Evolutionary conservation across 1,140 invertebrate species (phyloP), one percentile per base, ranked within the genome.

Genomic region (Platorchestia sp.): DNA sequence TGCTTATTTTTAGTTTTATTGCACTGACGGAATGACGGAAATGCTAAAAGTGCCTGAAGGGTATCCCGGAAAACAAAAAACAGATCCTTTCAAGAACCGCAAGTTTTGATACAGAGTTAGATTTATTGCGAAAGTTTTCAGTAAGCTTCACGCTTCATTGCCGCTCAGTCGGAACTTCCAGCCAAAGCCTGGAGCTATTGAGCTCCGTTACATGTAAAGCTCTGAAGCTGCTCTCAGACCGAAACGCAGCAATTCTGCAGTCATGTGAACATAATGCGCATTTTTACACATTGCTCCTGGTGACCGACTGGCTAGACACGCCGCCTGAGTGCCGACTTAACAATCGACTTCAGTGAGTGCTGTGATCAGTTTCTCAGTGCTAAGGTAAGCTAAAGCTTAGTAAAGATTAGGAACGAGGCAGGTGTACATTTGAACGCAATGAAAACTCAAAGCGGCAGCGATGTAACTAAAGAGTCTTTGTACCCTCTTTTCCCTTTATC

Each of bases 101-200:
- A 75, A 75, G 59, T 75, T 75, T 75, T 75, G 59, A 75, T 75
- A 27, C 59, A 75, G 59, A 75, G 59, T 75, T 75, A 75, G 59
- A 89, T 89, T 89, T 89, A 89, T 89, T 89, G 87, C 3, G n/a
- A 89, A 89, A 89, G 41, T 89, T 75, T 89, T 89, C 87, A 89
- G 41, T 42, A 41, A 89, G 87, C 87, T 89, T 89, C 41, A 89
- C 87, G 87, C 87, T 44, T 89, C 87, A 89, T 89, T 89, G n/a
- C 41, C 41, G 0, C 41, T 7, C 41, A 75, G 59, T 75, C 59
- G 27, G 10, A 75, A 27, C 59, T 75, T 75, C 59, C 59, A 75
- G 59, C 59, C 47, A 75, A 22, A 75, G 59, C 59, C 59, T 75
- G 27, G 27, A 36, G 59, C 14, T 75, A 27, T 36, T 22, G 59